Conservation (phyloP, 1,140 invertebrate genomes). For the Aphaenogaster rudis region DNA sequence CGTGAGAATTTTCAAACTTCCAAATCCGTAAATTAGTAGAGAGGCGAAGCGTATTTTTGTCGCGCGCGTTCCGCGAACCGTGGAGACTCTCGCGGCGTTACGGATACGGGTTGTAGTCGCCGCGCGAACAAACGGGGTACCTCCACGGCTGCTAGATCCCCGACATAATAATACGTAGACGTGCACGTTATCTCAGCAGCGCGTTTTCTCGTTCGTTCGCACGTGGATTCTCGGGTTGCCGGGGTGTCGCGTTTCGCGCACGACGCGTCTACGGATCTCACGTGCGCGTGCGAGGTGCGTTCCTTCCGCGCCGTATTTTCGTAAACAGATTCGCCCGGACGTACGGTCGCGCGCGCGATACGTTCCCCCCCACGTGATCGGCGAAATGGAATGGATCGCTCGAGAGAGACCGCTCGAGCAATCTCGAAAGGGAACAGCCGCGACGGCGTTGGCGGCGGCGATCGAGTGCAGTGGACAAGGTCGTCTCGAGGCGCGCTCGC, state of each 20-base stretch:
- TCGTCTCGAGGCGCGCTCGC: constrained; percentile 63
- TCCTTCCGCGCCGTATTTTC: constrained; percentile 25
- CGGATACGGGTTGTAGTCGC: neutral
- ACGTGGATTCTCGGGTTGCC: constrained; percentile 42
- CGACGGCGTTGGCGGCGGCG: neutral
- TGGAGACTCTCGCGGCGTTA: constrained; percentile 4
- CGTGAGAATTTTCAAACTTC: neutral
- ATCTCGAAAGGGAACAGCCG: constrained; percentile 27
- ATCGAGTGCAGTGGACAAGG: constrained; percentile 70
- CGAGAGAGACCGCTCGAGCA: constrained; percentile 1
- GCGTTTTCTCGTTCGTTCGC: constrained; percentile 48
- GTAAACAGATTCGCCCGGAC: constrained; percentile 19
- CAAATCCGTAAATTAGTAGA: neutral
- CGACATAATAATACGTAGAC: too few relatives aligned
- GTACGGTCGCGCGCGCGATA: neutral
- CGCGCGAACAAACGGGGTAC: neutral
- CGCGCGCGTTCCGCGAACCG: neutral
- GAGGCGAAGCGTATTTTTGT: neutral
- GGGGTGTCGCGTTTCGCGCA: constrained; percentile 22
- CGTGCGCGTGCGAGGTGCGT: constrained; percentile 32
- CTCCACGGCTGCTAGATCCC: neutral
- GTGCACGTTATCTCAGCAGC: neutral
- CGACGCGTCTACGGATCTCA: constrained; percentile 40
- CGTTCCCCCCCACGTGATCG: too few relatives aligned
- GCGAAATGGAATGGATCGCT: neutral